Base-by-base conservation (phyloP, 1,140 invertebrate species). In the Bombus sibiricus region DNA sequence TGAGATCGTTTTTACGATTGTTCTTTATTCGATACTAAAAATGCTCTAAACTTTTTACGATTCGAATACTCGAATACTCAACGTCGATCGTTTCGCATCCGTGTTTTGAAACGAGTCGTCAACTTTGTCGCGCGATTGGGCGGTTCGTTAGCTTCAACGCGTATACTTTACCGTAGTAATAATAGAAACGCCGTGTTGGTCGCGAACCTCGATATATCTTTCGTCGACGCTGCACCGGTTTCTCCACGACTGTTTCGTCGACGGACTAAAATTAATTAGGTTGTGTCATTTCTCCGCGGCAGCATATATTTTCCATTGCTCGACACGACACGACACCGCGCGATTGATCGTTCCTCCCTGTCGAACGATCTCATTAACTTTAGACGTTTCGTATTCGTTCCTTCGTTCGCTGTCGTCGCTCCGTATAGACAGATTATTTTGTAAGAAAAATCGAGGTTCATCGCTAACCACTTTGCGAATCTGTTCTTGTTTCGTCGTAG, bases 11-110 rank as follows among this genome's bases (percentile, higher is more conserved):
- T 39, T 83, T 68, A 68, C 28, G 69, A 41, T 53, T 22, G 47
- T 53, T 53, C 18, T 53, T 53, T 53, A 22, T 53, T 53, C 1
- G 47, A 25, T 66, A 53, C 22, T 59, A 43, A 71, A 84, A 59
- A 22, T 47, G n/a, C 47, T 37, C 47, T 10, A 59, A 79, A 84
- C 64, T 47, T 79, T 79, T 84, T 71, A 84, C 75, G 75, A 79
- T 43, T 34, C 81, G 43, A 43, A n/a, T 43, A 39, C 18, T 53
- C 47, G 18, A 47, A 47, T 47, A 53, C 47, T 6, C 47, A 53
- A 22, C 18, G 47, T 53, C 47, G 47, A 53, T 53, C 18, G 47
- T 53, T 53, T 22, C 18, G 47, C 18, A 8, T n/a, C 25, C 15
- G 37, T 12, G 10, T 22, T 66, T 43, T 32, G 32, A 25, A 47